These are phyloP conservation scores for Watsonalla binaria DNA, from an alignment of 2,888 invertebrate genomes.

Conservation along the genomic window DNA sequence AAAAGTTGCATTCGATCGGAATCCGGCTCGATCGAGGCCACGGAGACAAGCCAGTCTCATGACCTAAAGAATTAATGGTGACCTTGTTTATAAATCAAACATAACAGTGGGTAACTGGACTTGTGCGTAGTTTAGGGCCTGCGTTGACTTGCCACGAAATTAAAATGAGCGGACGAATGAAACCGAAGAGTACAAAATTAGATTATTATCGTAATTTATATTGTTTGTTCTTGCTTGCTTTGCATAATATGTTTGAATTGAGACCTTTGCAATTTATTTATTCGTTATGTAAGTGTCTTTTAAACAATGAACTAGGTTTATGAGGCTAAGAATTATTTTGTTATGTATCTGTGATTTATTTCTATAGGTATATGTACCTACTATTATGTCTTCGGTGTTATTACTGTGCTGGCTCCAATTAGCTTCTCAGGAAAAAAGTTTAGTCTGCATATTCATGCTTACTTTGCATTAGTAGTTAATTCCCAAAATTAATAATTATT, in stretches of 20 bases:
- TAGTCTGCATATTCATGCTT: neutral
- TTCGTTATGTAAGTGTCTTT: neutral
- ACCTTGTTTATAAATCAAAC: constrained; percentile 57
- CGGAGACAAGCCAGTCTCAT: constrained; percentile 48
- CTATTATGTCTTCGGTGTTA: too few relatives aligned
- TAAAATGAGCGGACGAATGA: constrained; percentile 9
- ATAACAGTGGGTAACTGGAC: constrained; percentile 36
- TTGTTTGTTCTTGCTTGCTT: constrained; percentile 1
- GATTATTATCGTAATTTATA: constrained; percentile 16
- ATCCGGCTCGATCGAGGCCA: constrained; percentile 69
- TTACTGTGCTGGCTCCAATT: too few relatives aligned
- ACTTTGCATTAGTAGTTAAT: too few relatives aligned
- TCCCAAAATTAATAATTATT: too few relatives aligned
- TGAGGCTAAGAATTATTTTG: constrained; percentile 32
- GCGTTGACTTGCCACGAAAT: constrained; percentile 27
- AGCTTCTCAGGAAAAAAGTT: too few relatives aligned
- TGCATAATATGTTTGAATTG: neutral
- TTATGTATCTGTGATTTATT: constrained; percentile 35
- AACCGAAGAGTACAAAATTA: constrained; percentile 62
- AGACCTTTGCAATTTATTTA: neutral
- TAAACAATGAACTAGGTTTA: constrained; percentile 17
- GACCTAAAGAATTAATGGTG: constrained; percentile 63
- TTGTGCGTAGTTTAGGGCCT: constrained; percentile 32
- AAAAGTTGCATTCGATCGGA: constrained; percentile 50
- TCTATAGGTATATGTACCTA: constrained; percentile 13